Conservation (phyloP, 1,140 invertebrate species). For the Drosophila micromelanica region DNA sequence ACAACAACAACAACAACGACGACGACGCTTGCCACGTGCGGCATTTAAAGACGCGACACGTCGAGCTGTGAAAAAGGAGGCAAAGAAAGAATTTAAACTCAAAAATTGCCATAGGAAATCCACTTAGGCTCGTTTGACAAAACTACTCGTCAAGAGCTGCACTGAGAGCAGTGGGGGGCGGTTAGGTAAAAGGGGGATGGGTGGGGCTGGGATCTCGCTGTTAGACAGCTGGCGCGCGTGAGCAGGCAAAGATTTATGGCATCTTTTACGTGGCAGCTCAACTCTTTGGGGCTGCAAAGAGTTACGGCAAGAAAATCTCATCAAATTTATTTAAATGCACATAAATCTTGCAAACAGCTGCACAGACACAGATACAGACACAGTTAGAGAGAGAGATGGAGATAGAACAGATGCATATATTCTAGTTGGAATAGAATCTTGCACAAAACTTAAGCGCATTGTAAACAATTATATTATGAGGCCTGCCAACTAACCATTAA, state of each 20-base stretch:
- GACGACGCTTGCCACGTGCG: slow-evolving; percentile 30
- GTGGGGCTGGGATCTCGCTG: not conserved
- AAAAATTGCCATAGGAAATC: slow-evolving; percentile 60
- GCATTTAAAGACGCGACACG: slow-evolving; percentile 37
- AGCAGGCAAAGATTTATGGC: slow-evolving; percentile 76
- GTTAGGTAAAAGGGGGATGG: not conserved
- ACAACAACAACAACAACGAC: not conserved
- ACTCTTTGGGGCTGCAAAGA: slow-evolving; percentile 50
- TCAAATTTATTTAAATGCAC: slow-evolving; percentile 82
- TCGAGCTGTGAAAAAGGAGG: not conserved
- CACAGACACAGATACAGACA: slow-evolving; percentile 10
- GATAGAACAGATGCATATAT: not conserved
- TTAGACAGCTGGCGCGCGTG: slow-evolving; percentile 39
- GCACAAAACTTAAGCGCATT: slow-evolving; percentile 38
- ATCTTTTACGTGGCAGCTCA: slow-evolving; percentile 75
- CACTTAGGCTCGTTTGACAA: slow-evolving; percentile 80
- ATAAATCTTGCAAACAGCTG: slow-evolving; percentile 76
- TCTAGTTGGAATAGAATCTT: slow-evolving; percentile 20
- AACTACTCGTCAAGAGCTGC: slow-evolving; percentile 58
- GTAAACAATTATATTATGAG: slow-evolving; percentile 46
- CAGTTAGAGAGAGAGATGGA: not conserved
- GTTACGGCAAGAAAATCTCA: slow-evolving; percentile 69
- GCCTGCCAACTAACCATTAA: slow-evolving; percentile 58
- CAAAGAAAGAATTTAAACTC: slow-evolving; percentile 3
- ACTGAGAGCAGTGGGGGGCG: not conserved